Conservation (phyloP, 1,140 invertebrate species). For the Nomia melanderi region DNA sequence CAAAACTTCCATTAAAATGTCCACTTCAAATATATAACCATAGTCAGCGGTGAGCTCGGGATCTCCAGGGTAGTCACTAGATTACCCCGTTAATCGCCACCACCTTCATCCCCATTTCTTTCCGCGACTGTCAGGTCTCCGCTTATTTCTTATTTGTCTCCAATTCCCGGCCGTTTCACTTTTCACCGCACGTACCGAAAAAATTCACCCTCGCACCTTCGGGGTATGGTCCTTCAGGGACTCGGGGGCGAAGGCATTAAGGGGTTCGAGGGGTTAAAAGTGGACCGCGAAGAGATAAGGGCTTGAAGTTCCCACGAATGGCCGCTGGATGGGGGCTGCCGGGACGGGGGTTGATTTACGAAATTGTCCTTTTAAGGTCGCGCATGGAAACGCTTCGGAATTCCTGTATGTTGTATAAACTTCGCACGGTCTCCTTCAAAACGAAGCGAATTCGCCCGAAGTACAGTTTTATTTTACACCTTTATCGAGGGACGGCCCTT, state of each 20-base stretch:
- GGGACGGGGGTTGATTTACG: conserved; percentile 33
- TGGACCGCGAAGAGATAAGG: conserved; percentile 35
- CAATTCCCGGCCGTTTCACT: conserved; percentile 17
- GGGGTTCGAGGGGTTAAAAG: conserved; percentile 20
- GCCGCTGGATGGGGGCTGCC: too few species aligned
- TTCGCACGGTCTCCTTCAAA: neutral
- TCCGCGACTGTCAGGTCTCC: too few species aligned
- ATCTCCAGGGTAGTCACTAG: too few species aligned
- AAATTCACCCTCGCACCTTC: conserved; percentile 38
- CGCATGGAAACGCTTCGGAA: neutral
- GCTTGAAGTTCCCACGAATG: conserved; percentile 30
- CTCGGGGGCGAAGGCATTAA: neutral
- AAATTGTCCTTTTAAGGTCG: conserved; percentile 29
- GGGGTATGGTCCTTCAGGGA: conserved; percentile 27
- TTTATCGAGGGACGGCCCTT: conserved; percentile 10
- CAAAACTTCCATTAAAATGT: too few species aligned
- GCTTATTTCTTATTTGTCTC: neutral
- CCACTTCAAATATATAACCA: too few species aligned
- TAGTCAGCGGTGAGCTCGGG: too few species aligned
- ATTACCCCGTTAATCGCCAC: too few species aligned
- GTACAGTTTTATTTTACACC: conserved; percentile 4
- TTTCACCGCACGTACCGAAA: conserved; percentile 34
- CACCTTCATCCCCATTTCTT: neutral
- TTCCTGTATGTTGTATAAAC: conserved; percentile 26
- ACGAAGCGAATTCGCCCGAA: neutral